Conservation (phyloP, 2,113 vertebrate genomes). For the Oryzias celebensis region DNA sequence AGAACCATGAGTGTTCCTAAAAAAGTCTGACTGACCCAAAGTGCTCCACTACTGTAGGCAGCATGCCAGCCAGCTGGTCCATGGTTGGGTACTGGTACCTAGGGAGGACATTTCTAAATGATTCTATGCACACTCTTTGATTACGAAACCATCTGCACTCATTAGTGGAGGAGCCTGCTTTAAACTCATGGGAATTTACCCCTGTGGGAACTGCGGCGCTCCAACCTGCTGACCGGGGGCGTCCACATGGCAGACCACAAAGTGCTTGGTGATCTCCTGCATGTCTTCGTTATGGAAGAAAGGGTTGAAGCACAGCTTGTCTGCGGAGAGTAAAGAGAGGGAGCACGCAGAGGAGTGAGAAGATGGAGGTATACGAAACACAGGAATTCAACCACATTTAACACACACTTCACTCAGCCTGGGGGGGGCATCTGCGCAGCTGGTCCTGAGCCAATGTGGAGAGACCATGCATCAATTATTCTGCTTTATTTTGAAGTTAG, state of each 20-base stretch:
- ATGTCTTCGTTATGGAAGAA: conserved; percentile 98
- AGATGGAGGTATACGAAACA: conserved; percentile 1
- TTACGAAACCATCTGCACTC: neutral
- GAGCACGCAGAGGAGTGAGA: conserved; percentile 7
- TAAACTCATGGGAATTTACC: conserved; percentile 68
- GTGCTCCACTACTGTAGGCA: conserved; percentile 93
- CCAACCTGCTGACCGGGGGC: conserved; percentile 91
- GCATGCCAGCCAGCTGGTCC: conserved; percentile 95
- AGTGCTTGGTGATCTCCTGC: conserved; percentile 99
- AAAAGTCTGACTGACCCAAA: conserved; percentile 85
- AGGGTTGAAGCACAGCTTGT: conserved; percentile 96
- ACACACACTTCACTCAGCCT: neutral
- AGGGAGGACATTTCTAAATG: conserved; percentile 12
- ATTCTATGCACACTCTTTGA: neutral
- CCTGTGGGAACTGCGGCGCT: conserved; percentile 91
- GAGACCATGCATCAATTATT: no score
- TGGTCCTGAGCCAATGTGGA: conserved; percentile 14
- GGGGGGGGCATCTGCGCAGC: conserved; percentile 25
- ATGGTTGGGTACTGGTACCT: conserved; percentile 98
- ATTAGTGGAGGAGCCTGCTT: neutral
- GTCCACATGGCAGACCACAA: conserved; percentile 94
- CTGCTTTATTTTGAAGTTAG: no score
- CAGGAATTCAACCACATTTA: conserved; percentile 5
- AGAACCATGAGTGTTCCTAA: neutral
- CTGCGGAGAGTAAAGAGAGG: conserved; percentile 65